These are phyloP conservation scores for Drosophila orena DNA, from an alignment of 1,140 invertebrate species.

Conservation along the genomic window DNA sequence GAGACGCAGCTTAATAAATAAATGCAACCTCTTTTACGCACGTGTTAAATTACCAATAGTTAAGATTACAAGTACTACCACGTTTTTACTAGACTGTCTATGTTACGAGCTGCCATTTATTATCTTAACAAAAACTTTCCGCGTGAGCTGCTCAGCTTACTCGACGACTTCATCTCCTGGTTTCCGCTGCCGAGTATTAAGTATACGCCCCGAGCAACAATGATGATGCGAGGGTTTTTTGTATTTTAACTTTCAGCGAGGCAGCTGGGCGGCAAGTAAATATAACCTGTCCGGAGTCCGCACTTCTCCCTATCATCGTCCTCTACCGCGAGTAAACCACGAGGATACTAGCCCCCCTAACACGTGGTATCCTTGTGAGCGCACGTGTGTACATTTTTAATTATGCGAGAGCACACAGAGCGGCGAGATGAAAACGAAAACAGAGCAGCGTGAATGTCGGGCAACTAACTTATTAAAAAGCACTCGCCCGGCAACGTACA, in stretches of 20 bases:
- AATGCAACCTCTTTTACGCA: too few species aligned
- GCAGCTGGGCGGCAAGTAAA: constrained; percentile 16
- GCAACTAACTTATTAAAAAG: constrained; percentile 75
- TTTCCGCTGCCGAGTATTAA: not conserved
- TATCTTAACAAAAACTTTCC: not conserved
- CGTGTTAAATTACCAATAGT: too few species aligned
- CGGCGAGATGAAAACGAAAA: constrained; percentile 36
- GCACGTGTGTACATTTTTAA: constrained; percentile 77
- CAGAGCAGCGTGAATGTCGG: constrained; percentile 54
- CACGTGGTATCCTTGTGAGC: constrained; percentile 24
- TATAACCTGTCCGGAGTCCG: constrained; percentile 9
- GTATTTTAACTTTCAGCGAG: constrained; percentile 15
- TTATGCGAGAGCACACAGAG: constrained; percentile 64
- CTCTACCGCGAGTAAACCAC: constrained; percentile 1
- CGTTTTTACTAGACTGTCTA: too few species aligned
- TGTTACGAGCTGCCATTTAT: not conserved
- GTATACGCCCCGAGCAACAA: constrained; percentile 21
- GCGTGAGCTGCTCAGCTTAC: not conserved
- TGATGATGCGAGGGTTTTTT: constrained; percentile 21
- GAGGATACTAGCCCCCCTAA: not conserved
- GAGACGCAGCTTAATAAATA: too few species aligned
- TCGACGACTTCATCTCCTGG: not conserved
- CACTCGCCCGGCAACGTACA: constrained; percentile 46
- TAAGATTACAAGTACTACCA: too few species aligned
- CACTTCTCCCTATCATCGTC: not conserved